phyloP scores from a whole-genome alignment of 2,888 invertebrate species.

The Metallyticus violacea region DNA sequence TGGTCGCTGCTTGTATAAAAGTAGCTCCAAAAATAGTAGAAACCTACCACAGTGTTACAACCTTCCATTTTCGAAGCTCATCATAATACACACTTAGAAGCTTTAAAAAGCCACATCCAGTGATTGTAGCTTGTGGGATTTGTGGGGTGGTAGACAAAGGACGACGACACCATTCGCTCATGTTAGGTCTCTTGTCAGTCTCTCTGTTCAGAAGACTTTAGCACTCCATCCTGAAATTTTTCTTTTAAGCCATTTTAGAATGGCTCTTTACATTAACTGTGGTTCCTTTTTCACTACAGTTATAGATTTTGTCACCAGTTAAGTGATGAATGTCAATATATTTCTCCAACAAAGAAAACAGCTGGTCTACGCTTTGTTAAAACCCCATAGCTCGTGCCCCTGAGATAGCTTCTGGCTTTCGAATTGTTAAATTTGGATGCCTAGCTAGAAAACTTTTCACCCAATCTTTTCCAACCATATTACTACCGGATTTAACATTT shows the following conservation, averaged over 20 bases:
- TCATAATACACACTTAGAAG: constrained; percentile 33
- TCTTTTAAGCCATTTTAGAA: not conserved
- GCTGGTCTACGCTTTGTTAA: not conserved
- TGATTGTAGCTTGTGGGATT: constrained; percentile 37
- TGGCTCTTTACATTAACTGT: not conserved
- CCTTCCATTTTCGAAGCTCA: constrained; percentile 31
- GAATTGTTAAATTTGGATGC: not conserved
- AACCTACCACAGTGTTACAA: constrained; percentile 31
- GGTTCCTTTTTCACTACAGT: not conserved
- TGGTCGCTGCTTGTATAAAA: constrained; percentile 32
- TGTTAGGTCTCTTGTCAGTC: constrained; percentile 29
- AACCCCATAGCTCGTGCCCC: not conserved
- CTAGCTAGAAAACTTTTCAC: not conserved
- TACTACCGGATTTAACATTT: too few species aligned
- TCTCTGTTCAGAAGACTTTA: not conserved
- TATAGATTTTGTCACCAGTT: not conserved
- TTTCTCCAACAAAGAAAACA: not conserved
- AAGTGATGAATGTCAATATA: not conserved
- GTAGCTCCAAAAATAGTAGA: constrained; percentile 32
- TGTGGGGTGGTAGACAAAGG: constrained; percentile 39
- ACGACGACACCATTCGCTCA: constrained; percentile 35
- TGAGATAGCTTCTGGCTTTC: not conserved
- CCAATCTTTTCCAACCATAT: not conserved
- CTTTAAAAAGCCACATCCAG: constrained; percentile 18
- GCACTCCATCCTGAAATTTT: not conserved